Evolutionary conservation across 2,888 invertebrate genomes (phyloP).

Genomic region (Choristoneura rosaceana): DNA sequence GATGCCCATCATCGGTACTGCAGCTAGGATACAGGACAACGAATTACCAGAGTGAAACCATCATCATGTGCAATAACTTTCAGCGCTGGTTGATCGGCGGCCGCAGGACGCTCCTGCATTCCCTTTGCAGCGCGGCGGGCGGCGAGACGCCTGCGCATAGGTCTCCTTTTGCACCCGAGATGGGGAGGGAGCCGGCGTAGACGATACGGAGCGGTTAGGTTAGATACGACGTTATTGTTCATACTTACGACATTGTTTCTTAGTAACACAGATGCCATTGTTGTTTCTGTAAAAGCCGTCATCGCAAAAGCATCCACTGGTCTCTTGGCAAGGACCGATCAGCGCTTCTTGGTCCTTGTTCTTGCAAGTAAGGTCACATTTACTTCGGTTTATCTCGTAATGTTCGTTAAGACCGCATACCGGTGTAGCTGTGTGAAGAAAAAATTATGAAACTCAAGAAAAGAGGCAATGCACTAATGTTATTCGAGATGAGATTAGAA

Average conservation of each 20-base stretch:
- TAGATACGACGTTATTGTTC: background rate
- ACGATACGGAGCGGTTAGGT: no score
- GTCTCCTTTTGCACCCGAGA: no score
- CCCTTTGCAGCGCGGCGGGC: no score
- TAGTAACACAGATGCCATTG: conserved; percentile 32
- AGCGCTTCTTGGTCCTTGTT: conserved; percentile 4
- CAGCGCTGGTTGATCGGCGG: no score
- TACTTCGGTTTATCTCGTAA: conserved; percentile 27
- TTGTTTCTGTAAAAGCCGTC: conserved; percentile 24
- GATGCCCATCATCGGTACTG: no score
- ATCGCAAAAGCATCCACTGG: conserved; percentile 35
- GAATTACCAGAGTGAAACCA: no score
- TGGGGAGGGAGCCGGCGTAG: no score
- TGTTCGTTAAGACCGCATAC: conserved; percentile 32
- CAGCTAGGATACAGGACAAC: no score
- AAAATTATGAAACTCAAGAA: background rate
- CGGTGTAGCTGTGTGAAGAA: background rate
- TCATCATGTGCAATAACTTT: no score
- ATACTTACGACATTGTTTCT: conserved; percentile 26
- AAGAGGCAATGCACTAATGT: background rate
- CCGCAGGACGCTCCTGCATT: no score
- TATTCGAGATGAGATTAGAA: no score
- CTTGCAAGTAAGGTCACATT: conserved; percentile 33
- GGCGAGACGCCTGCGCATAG: no score
- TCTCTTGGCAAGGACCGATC: conserved; percentile 25